phyloP scores from a whole-genome alignment of 2,888 invertebrate species.

The Cyrtodaria siliqua region DNA sequence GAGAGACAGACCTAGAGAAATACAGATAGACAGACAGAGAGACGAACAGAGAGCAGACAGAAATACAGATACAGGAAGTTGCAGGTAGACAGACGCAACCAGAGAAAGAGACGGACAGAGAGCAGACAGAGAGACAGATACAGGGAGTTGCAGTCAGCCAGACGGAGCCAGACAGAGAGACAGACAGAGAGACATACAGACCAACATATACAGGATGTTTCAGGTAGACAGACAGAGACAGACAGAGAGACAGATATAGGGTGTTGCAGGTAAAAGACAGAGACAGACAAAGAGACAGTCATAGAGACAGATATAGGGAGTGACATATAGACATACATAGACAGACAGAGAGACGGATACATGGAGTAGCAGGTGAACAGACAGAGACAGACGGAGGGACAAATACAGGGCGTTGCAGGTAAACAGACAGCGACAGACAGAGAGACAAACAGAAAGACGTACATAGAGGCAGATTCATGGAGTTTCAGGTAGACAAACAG shows the following conservation, averaged over 20 bases:
- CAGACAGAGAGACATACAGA: conserved; percentile 7
- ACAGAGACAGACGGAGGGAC: conserved; percentile 2
- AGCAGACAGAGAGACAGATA: no score
- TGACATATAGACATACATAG: conserved; percentile 2
- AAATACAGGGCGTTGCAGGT: no score
- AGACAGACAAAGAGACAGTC: conserved; percentile 8
- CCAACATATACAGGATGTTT: not conserved
- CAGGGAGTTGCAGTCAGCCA: no score
- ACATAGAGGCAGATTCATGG: conserved; percentile 6
- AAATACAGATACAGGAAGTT: conserved; percentile 6
- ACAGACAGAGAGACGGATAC: no score
- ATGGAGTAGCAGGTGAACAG: no score
- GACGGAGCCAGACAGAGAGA: not conserved
- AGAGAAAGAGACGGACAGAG: conserved; percentile 9
- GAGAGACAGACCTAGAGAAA: not conserved
- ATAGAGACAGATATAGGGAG: no score
- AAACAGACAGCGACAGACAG: no score
- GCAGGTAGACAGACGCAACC: conserved; percentile 1
- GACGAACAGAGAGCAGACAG: not conserved
- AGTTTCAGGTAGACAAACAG: conserved; percentile 8
- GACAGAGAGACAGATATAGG: not conserved
- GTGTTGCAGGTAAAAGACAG: no score
- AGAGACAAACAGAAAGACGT: no score
- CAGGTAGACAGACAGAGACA: not conserved
- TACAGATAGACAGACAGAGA: no score